These are phyloP conservation scores for Chionis minor DNA, from an alignment of 2,113 vertebrate species.

Conservation along the genomic window DNA sequence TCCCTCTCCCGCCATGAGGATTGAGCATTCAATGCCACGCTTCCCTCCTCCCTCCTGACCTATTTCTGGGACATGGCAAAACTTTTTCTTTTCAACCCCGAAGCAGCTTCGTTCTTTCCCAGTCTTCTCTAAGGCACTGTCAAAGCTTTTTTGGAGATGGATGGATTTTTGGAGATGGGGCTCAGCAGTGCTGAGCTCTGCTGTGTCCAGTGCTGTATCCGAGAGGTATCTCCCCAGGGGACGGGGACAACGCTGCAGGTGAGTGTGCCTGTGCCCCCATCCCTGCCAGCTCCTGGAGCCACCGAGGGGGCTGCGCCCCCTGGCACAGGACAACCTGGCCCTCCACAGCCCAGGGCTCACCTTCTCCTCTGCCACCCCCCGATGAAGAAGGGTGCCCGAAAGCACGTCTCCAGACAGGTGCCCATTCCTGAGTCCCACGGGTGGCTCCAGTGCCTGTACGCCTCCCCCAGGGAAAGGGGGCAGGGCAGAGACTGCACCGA, in stretches of 20 bases:
- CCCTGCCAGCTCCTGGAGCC: neutral
- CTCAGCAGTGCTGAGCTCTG: no score
- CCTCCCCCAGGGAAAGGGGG: neutral
- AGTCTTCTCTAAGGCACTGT: neutral
- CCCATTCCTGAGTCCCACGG: neutral
- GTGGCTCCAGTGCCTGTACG: neutral
- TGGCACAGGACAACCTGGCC: neutral
- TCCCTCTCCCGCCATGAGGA: fast-evolving
- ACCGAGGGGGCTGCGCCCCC: neutral
- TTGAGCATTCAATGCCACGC: fast-evolving
- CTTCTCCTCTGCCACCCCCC: neutral
- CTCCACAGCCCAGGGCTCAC: fast-evolving
- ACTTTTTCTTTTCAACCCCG: neutral
- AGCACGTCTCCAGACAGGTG: neutral
- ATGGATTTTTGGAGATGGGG: neutral
- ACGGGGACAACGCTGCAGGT: neutral
- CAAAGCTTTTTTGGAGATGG: neutral
- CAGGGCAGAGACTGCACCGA: no score
- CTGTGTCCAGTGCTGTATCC: neutral
- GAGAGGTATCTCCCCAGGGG: neutral
- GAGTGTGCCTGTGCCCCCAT: neutral
- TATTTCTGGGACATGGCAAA: neutral
- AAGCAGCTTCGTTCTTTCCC: neutral
- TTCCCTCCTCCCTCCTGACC: no score
- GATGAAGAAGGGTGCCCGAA: neutral